Conservation (phyloP, 2,888 invertebrate species). For the Girardia tigrina region DNA sequence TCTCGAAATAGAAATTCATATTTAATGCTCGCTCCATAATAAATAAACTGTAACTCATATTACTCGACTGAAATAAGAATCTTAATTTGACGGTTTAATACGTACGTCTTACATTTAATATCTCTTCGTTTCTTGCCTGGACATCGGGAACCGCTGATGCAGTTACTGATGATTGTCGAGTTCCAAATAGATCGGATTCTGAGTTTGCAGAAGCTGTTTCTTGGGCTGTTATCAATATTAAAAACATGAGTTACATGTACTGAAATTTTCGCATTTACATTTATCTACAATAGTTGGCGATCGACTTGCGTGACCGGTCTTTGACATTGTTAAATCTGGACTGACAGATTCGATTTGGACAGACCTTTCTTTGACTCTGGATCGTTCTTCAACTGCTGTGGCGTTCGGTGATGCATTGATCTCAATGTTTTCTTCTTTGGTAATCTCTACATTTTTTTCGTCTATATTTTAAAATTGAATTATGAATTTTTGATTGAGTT, state of each 20-base stretch:
- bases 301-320: background rate
- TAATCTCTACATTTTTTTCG: conserved; percentile 40
- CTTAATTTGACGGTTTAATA: background rate
- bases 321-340: background rate
- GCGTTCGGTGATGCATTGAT: background rate
- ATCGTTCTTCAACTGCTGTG: background rate
- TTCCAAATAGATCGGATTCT: conserved; percentile 25
- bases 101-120: conserved; percentile 40
- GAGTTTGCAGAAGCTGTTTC: conserved; percentile 17
- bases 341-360: background rate
- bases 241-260: background rate
- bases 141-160: conserved; percentile 19
- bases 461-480: no score
- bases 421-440: conserved; percentile 39
- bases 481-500: no score
- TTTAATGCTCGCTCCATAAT: conserved; percentile 49
- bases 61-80: conserved; percentile 39
- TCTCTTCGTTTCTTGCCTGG: conserved; percentile 40
- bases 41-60: conserved; percentile 43
- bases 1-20: conserved; percentile 47
- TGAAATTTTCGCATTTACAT: background rate
- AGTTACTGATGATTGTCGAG: background rate
- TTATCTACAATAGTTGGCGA: background rate
- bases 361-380: background rate
- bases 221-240: conserved; percentile 15